Percentiles rank a stretch among this genome's conserved stretches.
These are phyloP conservation scores for Dipodomys stephensi DNA, from an alignment of 2,113 vertebrate genomes.

Conservation along the genomic window DNA sequence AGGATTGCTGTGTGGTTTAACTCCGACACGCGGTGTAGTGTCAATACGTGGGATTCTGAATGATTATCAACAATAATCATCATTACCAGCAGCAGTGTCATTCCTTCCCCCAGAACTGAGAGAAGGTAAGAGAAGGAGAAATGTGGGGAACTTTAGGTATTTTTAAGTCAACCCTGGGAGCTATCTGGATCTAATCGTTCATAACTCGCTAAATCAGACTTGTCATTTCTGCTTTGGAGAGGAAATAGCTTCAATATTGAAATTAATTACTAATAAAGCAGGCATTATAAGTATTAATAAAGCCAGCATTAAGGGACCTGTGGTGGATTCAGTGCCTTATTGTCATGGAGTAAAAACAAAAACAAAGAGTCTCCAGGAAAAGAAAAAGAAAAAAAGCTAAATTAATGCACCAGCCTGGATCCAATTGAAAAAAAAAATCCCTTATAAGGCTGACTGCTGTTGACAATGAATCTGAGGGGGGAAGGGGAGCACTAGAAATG, in stretches of 20 bases:
- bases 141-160: not conserved
- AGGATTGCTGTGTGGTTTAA: not conserved
- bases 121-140: not conserved
- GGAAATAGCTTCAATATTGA: conserved; percentile 74
- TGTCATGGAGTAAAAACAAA: conserved; percentile 43
- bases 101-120: not conserved
- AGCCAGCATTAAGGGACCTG: conserved; percentile 60
- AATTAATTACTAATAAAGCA: conserved; percentile 82
- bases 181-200: not conserved
- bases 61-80: not conserved
- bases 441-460: conserved; percentile 56
- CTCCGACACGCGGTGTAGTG: not conserved
- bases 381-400: not conserved
- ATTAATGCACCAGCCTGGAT: conserved; percentile 72
- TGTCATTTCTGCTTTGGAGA: conserved; percentile 57
- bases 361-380: not conserved
- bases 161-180: not conserved
- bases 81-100: too few relatives aligned
- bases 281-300: not conserved
- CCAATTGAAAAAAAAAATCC: conserved; percentile 62
- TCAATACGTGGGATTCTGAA: not conserved
- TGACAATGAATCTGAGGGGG: conserved; percentile 50
- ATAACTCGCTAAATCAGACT: not conserved
- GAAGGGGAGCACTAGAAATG: too few relatives aligned
- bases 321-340: conserved; percentile 54